Evolutionary conservation across 2,888 invertebrate genomes (phyloP), one percentile per base, ranked within the genome.

Genomic region (Eupithecia vulgata): DNA sequence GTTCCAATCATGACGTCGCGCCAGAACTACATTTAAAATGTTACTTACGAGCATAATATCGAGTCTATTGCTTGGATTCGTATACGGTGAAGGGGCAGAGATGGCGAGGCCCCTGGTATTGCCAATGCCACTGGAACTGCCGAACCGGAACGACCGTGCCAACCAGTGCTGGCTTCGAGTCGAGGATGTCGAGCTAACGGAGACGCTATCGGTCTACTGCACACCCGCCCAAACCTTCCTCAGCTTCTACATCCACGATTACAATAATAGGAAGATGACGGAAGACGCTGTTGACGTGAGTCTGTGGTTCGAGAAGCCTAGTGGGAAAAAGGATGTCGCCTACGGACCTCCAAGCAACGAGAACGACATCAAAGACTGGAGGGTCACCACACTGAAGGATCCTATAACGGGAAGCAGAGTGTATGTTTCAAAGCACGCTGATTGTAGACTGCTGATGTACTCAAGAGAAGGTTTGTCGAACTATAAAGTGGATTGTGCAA

Each of bases 101-200:
- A 6, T 25, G 15, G 3, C 40, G 17, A 86, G 85, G 77, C 86
- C 90, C 21, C 86, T 88, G 66, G 77, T 87, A 52, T 84, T 92
- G 35, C 93, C 93, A 1, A 80, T 94, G 71, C 94, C 94, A 10
- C 83, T 94, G 72, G 90, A 92, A 59, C 76, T 93, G 70, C 94
- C 94, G 17, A 86, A 82, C 78, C 87, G 94, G 8, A 94, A 93
- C 85, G 94, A 94, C 25, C 90, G 91, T 48, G 81, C 94, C 2
- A 85, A 91, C 1, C 94, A 94, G 76, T 94, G 94, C 82, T 94
- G 93, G 91, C 79, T 94, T 21, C 81, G 94, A 66, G 88, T 94
- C 35, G 93, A 94, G 80, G 94, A 93, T 78, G 80, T 82, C 0
- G 93, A 93, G 70, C 45, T 93, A 17, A 87, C 88, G n/a, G 92